Conservation (phyloP, 2,113 vertebrate genomes). For the Thermophis baileyi region DNA sequence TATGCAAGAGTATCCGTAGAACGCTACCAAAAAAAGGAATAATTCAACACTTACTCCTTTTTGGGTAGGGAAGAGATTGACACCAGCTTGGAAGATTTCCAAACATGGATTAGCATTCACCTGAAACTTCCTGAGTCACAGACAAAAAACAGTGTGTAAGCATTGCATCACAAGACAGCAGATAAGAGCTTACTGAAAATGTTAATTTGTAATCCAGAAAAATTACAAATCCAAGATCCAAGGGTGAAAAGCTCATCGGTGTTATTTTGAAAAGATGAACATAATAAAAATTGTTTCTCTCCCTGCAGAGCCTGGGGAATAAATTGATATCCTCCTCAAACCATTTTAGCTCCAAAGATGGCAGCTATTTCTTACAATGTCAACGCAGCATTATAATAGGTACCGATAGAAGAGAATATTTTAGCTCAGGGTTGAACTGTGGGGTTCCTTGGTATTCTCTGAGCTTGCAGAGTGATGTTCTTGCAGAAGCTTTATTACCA, state of each 20-base stretch:
- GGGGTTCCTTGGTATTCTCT: not conserved
- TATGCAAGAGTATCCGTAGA: not conserved
- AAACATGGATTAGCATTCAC: not conserved
- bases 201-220: not conserved
- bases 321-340: not conserved
- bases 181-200: not conserved
- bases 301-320: not conserved
- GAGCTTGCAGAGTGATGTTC: not conserved
- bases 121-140: not conserved
- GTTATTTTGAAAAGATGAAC: not conserved
- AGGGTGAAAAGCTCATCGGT: not conserved
- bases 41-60: not conserved
- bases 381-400: not conserved
- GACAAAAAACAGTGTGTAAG: not conserved
- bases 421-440: not conserved
- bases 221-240: not conserved
- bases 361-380: not conserved
- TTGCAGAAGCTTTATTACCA: not conserved
- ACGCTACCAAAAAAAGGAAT: rapidly evolving
- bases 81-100: not conserved
- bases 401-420: not conserved
- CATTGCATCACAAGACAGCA: not conserved
- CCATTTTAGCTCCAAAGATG: not conserved
- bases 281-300: not conserved
- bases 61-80: not conserved